Evolutionary conservation across 2,797 vertebrate species (phyloP).

Genomic region (Enteromius thamalakanensis): DNA sequence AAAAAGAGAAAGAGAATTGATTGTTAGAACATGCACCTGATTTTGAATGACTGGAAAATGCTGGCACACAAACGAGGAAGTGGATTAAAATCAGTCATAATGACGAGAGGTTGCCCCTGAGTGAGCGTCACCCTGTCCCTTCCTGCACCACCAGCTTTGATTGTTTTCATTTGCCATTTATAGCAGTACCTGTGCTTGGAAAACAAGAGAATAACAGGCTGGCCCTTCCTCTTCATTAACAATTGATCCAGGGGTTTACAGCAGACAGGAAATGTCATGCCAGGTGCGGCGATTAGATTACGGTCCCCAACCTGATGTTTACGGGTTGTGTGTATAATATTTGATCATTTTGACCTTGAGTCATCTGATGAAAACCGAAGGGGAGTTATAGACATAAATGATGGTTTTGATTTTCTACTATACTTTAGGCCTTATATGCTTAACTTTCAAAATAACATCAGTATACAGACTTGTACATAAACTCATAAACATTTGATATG

Average conservation of each 20-base stretch:
- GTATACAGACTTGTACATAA: not conserved
- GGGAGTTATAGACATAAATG: not conserved
- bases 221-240: constrained; percentile 29
- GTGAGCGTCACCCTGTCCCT: constrained; percentile 21
- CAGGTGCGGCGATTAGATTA: constrained; percentile 34
- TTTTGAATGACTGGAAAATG: constrained; percentile 11
- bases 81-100: constrained; percentile 26
- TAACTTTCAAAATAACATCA: not conserved
- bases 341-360: not conserved
- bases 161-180: constrained; percentile 36
- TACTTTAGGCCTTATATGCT: not conserved
- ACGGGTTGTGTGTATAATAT: not conserved
- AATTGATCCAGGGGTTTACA: constrained; percentile 5
- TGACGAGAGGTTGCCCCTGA: not conserved
- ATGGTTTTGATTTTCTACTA: not conserved
- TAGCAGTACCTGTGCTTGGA: constrained; percentile 18
- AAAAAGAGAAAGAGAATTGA: not conserved
- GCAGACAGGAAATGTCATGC: not conserved
- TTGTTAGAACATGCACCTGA: constrained; percentile 4
- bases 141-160: constrained; percentile 30
- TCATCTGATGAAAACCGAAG: not conserved
- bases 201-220: constrained; percentile 33
- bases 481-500: not conserved
- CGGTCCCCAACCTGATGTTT: not conserved
- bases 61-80: constrained; percentile 43